Evolutionary conservation across 2,888 invertebrate species (phyloP).

Genomic region (Lycaena phlaeas): DNA sequence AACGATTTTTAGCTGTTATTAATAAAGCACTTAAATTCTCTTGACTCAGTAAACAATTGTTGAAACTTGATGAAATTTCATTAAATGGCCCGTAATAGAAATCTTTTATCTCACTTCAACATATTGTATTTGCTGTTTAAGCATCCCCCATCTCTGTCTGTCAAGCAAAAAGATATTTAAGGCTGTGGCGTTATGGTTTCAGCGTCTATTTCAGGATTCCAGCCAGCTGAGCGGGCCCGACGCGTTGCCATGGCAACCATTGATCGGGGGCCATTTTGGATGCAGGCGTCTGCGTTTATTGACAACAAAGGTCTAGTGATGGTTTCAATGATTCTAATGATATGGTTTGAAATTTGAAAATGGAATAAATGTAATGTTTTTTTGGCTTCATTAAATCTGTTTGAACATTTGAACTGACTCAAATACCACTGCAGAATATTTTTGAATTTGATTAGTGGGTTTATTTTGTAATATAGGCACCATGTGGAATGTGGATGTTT

Average conservation of each 20-base stretch:
- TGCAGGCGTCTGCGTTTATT: conserved; percentile 53
- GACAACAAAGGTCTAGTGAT: conserved; percentile 14
- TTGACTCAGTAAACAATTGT: too few species aligned
- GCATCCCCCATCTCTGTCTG: conserved; percentile 15
- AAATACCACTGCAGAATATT: too few species aligned
- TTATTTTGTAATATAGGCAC: too few species aligned
- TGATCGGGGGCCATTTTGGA: conserved; percentile 61
- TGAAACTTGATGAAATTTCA: too few species aligned
- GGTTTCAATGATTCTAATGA: background rate
- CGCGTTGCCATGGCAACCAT: conserved; percentile 64
- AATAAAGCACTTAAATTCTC: too few species aligned
- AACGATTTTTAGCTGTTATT: too few species aligned
- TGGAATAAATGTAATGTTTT: too few species aligned
- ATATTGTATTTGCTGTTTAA: conserved; percentile 9
- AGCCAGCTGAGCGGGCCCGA: conserved; percentile 49
- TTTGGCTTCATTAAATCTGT: too few species aligned
- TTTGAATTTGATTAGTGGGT: too few species aligned
- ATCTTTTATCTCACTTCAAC: conserved; percentile 16
- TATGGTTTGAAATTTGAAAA: too few species aligned
- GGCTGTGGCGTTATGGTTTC: conserved; percentile 39
- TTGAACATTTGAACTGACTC: too few species aligned
- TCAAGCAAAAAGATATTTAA: conserved; percentile 15
- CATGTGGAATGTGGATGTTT: too few species aligned
- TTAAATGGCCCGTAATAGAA: conserved; percentile 10
- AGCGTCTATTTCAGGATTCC: conserved; percentile 27